These are phyloP conservation scores for Anas platyrhynchos DNA, from an alignment of 2,113 vertebrate genomes.

Conservation along the genomic window DNA sequence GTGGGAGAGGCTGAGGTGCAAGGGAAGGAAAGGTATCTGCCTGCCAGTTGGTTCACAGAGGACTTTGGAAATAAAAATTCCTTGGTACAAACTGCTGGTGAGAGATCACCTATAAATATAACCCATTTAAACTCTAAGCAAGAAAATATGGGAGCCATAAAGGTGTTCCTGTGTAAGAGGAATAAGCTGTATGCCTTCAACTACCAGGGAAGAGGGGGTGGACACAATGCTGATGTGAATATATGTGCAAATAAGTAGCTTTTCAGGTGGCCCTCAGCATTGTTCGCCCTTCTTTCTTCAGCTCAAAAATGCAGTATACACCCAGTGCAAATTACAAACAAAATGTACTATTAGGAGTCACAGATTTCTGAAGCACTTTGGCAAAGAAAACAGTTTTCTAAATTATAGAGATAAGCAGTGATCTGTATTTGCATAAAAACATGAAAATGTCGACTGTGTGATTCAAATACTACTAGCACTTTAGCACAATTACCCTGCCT, in stretches of 20 bases:
- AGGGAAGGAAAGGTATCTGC: neutral
- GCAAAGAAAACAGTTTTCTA: conserved; percentile 44
- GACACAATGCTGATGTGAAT: neutral
- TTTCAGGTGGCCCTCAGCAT: neutral
- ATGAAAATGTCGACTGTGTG: conserved; percentile 47
- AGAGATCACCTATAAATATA: neutral
- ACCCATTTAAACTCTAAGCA: neutral
- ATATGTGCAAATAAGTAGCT: neutral
- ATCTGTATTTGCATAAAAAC: conserved; percentile 57
- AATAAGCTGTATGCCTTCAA: neutral
- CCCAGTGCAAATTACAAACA: conserved; percentile 8
- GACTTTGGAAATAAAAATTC: neutral
- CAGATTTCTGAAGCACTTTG: conserved; percentile 29
- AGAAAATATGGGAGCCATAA: neutral
- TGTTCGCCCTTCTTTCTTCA: neutral
- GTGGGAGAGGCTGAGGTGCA: neutral
- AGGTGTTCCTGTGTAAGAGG: neutral
- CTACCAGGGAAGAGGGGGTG: neutral
- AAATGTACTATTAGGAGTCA: neutral
- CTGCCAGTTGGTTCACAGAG: neutral
- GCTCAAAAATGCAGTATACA: neutral
- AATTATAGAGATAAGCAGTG: conserved; percentile 43
- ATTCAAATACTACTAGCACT: conserved; percentile 52
- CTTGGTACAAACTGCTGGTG: neutral
- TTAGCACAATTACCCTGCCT: conserved; percentile 35